A percentile compares a stretch with the other conserved stretches of the same genome.
Conservation (phyloP, 2,888 invertebrate species). For the Ischnura elegans region DNA sequence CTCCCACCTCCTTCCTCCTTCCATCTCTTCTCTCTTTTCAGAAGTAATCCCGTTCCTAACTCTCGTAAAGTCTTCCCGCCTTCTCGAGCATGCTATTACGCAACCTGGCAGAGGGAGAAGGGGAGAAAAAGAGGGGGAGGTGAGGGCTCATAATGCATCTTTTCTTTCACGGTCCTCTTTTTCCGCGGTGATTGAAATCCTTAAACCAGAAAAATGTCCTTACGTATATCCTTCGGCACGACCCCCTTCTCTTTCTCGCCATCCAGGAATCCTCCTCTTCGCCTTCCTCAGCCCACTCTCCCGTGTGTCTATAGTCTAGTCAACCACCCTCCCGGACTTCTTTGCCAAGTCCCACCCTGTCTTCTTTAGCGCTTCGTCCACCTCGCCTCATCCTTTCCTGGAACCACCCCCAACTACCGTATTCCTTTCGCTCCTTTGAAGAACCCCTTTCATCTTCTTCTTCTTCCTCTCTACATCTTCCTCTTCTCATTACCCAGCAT, state of each 20-base stretch:
- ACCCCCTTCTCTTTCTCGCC: constrained; percentile 28
- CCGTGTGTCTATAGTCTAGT: neutral
- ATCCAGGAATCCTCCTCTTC: neutral
- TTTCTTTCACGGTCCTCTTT: neutral
- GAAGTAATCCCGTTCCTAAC: constrained; percentile 24
- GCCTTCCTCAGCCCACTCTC: neutral
- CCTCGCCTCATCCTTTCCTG: neutral
- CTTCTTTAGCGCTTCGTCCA: neutral
- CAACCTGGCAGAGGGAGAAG: neutral
- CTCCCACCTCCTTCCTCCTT: neutral
- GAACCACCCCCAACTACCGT: neutral
- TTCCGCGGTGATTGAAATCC: constrained; percentile 42
- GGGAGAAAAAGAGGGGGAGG: neutral
- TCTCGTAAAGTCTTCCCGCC: constrained; percentile 24
- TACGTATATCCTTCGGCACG: constrained; percentile 1
- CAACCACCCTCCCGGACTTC: neutral
- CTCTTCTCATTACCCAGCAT: constrained; percentile 7
- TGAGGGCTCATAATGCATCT: constrained; percentile 28
- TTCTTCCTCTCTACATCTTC: neutral
- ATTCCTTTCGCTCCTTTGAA: neutral
- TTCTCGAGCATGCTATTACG: constrained; percentile 35
- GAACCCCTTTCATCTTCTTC: constrained; percentile 19
- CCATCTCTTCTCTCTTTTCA: constrained; percentile 16
- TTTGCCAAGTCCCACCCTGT: neutral
- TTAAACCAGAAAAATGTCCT: constrained; percentile 55